These are phyloP conservation scores for Daktulosphaira vitifoliae DNA, from an alignment of 1,140 invertebrate genomes.

Conservation along the genomic window DNA sequence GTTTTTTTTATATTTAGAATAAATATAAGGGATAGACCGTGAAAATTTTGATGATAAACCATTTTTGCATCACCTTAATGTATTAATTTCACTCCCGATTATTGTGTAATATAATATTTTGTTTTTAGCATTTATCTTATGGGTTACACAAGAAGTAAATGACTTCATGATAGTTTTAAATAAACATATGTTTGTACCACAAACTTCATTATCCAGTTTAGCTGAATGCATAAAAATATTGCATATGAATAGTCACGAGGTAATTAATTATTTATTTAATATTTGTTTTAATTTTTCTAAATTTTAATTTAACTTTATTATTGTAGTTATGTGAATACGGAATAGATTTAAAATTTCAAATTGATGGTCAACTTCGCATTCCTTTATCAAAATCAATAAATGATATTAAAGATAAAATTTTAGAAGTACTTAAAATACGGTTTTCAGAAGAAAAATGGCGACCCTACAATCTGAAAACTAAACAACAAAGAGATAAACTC, in stretches of 20 bases:
- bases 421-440: conserved; percentile 63
- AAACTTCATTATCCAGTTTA: conserved; percentile 70
- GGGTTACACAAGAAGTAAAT: conserved; percentile 80
- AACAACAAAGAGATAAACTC: conserved; percentile 48
- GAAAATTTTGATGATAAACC: background rate
- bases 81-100: background rate
- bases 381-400: conserved; percentile 54
- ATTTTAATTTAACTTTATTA: conserved; percentile 3
- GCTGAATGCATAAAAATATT: conserved; percentile 78
- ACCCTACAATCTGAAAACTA: conserved; percentile 56
- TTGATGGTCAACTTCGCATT: conserved; percentile 66
- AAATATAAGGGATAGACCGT: too few relatives aligned
- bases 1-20: too few relatives aligned
- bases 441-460: conserved; percentile 62
- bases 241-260: conserved; percentile 64
- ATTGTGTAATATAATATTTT: too few relatives aligned
- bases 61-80: background rate
- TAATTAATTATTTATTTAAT: conserved; percentile 39
- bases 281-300: conserved; percentile 2
- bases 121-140: conserved; percentile 71
- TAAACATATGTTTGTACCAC: conserved; percentile 86
- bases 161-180: conserved; percentile 70
- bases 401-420: conserved; percentile 62
- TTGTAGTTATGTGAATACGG: conserved; percentile 59
- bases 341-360: conserved; percentile 71